Evolutionary conservation across 2,113 vertebrate genomes (phyloP), one percentile per base, ranked within the genome.

Genomic region (Lepus europaeus): DNA sequence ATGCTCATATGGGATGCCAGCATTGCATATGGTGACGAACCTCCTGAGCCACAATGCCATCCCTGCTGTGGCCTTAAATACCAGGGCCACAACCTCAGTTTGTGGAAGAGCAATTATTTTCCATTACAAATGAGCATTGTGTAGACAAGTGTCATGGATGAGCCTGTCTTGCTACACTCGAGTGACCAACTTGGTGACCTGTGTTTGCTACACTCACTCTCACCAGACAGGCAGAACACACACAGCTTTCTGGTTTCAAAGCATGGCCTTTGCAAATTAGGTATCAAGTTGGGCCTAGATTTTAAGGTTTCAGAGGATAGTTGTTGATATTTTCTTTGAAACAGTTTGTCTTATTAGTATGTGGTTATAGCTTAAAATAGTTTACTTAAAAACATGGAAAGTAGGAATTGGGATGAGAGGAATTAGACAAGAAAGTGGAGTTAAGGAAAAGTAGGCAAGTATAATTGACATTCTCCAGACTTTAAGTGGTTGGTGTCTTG

Each of bases 251-350:
- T 83, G 73, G n/a, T 83, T 74, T 73, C 33, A 87, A 59, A 36
- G 33, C 0, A 2, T 61, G 9, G 31, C 23, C 59, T 81, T 74
- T 81, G 20, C 51, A 72, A 81, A 33, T 49, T 51, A 66, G 36
- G n/a, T 59, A 36, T 45, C n/a, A 63, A 33, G 19, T 61, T 68
- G 49, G 63, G 20, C 11, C 2, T 69, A 36, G 16, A 13, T 87
- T 16, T 73, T 66, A 72, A n/a, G 49, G 90, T 73, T 66, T 76
- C 73, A 59, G 72, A 70, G 53, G 72, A 22, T 33, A 27, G 77
- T 83, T 66, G 10, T 81, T 76, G n/a, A 69, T 25, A 59, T 27
- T 68, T 77, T 95, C 22, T 72, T 68, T 33, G 79, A 93, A 73
- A 68, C n/a, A 70, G 31, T 86, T 70, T 83, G 39, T 84, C n/a